Conservation (phyloP, 2,113 vertebrate species). For the Grantiella picta region DNA sequence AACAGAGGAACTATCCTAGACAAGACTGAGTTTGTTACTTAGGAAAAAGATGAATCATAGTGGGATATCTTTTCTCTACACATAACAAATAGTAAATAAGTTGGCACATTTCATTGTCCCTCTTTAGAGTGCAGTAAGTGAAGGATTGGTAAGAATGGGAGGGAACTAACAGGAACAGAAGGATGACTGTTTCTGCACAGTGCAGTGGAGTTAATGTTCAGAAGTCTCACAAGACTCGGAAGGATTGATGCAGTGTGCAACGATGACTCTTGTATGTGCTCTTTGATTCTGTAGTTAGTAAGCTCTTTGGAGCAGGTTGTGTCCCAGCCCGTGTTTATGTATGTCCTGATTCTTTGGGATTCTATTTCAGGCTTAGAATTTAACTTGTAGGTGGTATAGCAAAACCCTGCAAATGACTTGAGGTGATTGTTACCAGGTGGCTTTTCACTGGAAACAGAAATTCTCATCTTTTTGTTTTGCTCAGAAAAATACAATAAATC, state of each 20-base stretch:
- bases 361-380: neutral
- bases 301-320: neutral
- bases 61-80: neutral
- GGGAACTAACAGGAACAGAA: neutral
- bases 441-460: neutral
- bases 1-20: neutral
- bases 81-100: neutral
- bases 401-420: neutral
- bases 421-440: neutral
- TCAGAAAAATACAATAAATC: neutral
- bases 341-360: neutral
- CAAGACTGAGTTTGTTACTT: neutral
- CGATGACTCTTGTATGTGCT: neutral
- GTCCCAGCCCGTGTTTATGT: neutral
- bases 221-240: neutral
- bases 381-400: neutral
- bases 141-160: neutral
- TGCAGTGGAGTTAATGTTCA: neutral
- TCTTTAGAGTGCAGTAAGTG: neutral
- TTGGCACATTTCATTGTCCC: neutral
- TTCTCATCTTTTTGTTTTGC: neutral
- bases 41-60: neutral
- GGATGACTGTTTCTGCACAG: neutral
- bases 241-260: neutral
- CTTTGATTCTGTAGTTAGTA: neutral